Evolutionary conservation across 2,113 vertebrate genomes (phyloP).

Genomic region (Corythornis vintsioides): DNA sequence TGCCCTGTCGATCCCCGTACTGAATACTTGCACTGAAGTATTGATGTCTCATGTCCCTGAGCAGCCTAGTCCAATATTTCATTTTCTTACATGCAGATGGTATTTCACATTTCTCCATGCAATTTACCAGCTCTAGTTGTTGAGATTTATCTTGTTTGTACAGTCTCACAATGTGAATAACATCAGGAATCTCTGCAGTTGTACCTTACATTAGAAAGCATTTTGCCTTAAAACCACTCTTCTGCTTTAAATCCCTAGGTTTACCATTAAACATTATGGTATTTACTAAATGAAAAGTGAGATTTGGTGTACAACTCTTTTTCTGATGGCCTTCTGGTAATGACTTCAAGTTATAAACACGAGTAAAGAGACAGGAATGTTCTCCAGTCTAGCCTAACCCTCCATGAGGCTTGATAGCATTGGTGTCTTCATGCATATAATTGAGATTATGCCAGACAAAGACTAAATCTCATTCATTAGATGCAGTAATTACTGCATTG

Average conservation of each 20-base stretch:
- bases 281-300: neutral
- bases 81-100: neutral
- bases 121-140: neutral
- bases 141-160: neutral
- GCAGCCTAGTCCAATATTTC: neutral
- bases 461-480: neutral
- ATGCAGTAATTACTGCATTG: neutral
- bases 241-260: neutral
- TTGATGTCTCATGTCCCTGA: neutral
- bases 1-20: neutral
- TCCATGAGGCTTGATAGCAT: neutral
- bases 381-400: neutral
- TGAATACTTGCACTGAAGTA: neutral
- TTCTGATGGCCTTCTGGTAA: neutral
- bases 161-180: neutral
- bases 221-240: neutral
- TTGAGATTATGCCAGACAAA: neutral
- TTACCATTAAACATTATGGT: neutral
- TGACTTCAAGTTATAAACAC: neutral
- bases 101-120: neutral
- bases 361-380: neutral
- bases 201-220: neutral
- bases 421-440: rapidly evolving
- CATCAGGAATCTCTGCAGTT: neutral
- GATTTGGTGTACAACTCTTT: neutral